Conservation (phyloP, 2,888 invertebrate species). For the Dione juno region DNA sequence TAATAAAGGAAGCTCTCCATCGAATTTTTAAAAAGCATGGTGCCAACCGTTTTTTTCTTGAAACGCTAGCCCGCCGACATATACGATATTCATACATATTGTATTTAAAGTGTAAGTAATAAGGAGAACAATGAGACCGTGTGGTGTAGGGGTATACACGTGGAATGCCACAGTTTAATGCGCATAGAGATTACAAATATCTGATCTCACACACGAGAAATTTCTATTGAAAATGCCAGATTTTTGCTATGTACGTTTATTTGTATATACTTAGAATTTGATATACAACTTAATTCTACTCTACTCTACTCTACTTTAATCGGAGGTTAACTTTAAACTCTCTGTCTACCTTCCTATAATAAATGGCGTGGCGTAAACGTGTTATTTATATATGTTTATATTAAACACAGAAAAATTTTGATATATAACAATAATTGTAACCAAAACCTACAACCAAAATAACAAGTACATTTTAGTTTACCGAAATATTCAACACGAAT, state of each 20-base stretch:
- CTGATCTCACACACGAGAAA: background rate
- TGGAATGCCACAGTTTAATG: background rate
- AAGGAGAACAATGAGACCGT: background rate
- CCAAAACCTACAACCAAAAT: background rate
- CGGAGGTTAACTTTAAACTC: too few relatives aligned
- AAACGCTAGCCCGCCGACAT: too few relatives aligned
- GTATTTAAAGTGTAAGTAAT: background rate
- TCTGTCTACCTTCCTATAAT: too few relatives aligned
- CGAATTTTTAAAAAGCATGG: too few relatives aligned
- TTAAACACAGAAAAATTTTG: too few relatives aligned
- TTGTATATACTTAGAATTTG: background rate
- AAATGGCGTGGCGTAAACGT: too few relatives aligned
- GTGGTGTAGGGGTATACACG: background rate
- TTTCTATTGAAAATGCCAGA: constrained; percentile 9
- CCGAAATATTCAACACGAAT: background rate
- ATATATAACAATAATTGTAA: too few relatives aligned
- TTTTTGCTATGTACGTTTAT: background rate
- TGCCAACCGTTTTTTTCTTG: too few relatives aligned
- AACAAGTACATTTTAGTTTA: background rate
- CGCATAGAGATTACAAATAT: constrained; percentile 3
- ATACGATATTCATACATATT: too few relatives aligned
- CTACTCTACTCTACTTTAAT: too few relatives aligned
- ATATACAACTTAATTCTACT: background rate
- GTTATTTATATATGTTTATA: too few relatives aligned
- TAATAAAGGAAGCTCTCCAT: too few relatives aligned